Base-by-base conservation (phyloP, 2,888 invertebrate genomes). In the Rhimphoctona megacephalus region DNA sequence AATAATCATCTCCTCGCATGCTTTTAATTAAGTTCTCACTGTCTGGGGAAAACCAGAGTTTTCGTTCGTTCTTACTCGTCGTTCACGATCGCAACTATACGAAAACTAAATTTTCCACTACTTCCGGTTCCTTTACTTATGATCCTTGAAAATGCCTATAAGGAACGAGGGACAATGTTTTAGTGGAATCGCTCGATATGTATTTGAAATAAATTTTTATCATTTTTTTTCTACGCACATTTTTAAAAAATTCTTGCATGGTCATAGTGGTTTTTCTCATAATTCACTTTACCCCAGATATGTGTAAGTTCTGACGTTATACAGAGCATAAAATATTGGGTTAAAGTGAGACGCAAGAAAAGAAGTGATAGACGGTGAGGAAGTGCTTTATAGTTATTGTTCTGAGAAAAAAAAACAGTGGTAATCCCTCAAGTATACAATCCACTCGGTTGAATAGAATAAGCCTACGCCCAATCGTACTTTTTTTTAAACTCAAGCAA, bases 1-100 rank as follows among this genome's bases (percentile, higher is more conserved):
- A 93, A 93, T 93, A 93, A 93, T 93, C 93, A 93, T 92, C 92
- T 93, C 93, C 92, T 93, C 93, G 93, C 93, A 92, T 94, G 94
- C 93, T 93, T 94, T 94, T 94, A 94, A 94, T 94, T 94, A 94
- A 94, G 93, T 94, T 93, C 90, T 69, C 91, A 88, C 92, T 91
- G 92, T 92, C 92, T 91, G 91, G 61, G 79, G 66, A 81, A 89
- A 90, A 90, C 69, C 83, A 74, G 79, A 7, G 1, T 61, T 61
- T 64, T 70, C 79, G n/a, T 46, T 73, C 30, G 9, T 36, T 46
- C 49, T 76, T 39, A 43, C 25, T 81, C 69, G 52, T 80, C 83
- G 64, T 83, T 54, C 33, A 57, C 72, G 74, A 66, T 74, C 39
- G 49, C 74, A 78, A 81, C 54, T 66, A 39, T 8, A 81, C 87